These are phyloP conservation scores for Vireo altiloquus DNA, from an alignment of 2,113 vertebrate genomes.

Conservation along the genomic window DNA sequence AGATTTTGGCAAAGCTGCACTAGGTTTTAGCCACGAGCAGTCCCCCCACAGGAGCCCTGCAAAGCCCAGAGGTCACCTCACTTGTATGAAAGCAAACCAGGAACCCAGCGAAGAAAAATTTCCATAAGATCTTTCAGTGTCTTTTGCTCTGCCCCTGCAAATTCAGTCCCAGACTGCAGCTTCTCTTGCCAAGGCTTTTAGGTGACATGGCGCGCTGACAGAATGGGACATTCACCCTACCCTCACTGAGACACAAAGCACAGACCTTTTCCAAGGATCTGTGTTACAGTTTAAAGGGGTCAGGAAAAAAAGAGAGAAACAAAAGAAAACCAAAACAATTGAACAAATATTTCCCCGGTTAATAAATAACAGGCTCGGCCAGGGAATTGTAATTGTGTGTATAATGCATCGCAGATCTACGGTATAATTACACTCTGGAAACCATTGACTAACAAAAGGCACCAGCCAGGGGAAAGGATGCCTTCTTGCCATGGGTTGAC, in stretches of 20 bases:
- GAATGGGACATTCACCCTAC: constrained; percentile 5
- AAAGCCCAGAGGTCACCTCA: neutral
- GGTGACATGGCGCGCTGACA: neutral
- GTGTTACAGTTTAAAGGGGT: neutral
- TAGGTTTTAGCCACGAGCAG: neutral
- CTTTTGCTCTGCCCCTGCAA: constrained; percentile 9
- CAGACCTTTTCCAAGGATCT: neutral
- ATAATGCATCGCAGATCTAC: constrained; percentile 74
- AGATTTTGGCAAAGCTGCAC: neutral
- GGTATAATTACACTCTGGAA: constrained; percentile 77
- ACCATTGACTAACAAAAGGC: constrained; percentile 76
- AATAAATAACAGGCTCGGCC: constrained; percentile 72
- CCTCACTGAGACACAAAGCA: neutral
- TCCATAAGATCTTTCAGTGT: neutral
- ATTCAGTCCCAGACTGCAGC: neutral
- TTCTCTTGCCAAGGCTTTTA: neutral
- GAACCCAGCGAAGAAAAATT: neutral
- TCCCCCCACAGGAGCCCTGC: neutral
- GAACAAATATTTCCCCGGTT: constrained; percentile 61
- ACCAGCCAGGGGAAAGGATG: constrained; percentile 73
- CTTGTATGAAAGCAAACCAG: neutral
- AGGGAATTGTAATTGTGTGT: constrained; percentile 73
- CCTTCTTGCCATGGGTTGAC: constrained; percentile 73
- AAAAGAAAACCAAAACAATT: constrained; percentile 56
- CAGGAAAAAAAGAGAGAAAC: neutral